These are phyloP conservation scores for Hoplostethus mediterraneus DNA, from an alignment of 2,797 vertebrate species.

Conservation along the genomic window DNA sequence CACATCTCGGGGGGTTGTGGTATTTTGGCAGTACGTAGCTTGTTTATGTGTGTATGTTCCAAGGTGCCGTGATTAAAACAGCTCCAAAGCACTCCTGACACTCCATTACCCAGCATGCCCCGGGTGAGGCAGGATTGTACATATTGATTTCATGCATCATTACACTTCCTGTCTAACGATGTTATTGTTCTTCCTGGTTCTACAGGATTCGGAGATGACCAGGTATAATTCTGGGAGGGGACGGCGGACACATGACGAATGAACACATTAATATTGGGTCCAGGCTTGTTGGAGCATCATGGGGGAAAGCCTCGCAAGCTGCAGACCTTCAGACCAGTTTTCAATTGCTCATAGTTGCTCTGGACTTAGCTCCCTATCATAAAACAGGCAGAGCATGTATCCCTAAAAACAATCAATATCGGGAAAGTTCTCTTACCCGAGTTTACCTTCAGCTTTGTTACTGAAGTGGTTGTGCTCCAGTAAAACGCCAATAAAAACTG, in stretches of 20 bases:
- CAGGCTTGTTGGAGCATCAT: constrained; percentile 23
- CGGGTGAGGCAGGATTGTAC: constrained; percentile 79
- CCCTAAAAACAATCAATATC: neutral
- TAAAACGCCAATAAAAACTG: constrained; percentile 4
- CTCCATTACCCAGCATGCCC: constrained; percentile 86
- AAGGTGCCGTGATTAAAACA: constrained; percentile 85
- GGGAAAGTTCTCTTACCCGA: neutral
- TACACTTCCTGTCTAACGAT: constrained; percentile 84
- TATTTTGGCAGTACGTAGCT: constrained; percentile 62
- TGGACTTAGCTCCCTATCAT: neutral
- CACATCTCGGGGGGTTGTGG: constrained; percentile 38
- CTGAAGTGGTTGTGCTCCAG: neutral
- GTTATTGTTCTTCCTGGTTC: constrained; percentile 77
- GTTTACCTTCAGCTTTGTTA: neutral
- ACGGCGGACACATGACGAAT: constrained; percentile 71
- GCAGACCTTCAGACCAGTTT: constrained; percentile 63
- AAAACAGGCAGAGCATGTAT: neutral
- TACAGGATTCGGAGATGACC: constrained; percentile 70
- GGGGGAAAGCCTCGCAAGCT: constrained; percentile 20
- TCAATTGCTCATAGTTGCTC: constrained; percentile 16
- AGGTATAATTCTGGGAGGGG: constrained; percentile 69
- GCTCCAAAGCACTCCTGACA: constrained; percentile 83
- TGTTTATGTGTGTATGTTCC: constrained; percentile 80
- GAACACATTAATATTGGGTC: constrained; percentile 68
- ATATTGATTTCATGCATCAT: constrained; percentile 88